Base-by-base conservation (phyloP, 2,113 vertebrate genomes). In the Dipodomys merriami region DNA sequence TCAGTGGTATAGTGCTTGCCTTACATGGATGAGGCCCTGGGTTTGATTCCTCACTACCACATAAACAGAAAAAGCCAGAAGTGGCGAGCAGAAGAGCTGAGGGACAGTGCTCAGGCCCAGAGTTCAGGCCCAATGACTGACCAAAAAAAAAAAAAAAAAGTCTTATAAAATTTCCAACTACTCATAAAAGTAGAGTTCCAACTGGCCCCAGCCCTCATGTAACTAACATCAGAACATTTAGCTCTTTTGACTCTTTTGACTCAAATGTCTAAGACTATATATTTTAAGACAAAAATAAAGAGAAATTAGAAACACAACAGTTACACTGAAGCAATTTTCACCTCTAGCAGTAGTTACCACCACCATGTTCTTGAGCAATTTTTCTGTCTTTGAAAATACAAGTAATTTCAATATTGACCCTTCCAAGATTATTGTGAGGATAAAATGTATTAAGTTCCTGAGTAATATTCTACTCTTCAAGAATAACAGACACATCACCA, bases 101-200 rank as follows among this genome's bases (percentile, higher is more conserved):
- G 39, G 39, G 39, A 39, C 39, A 39, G 39, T 3, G 39, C 39
- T 39, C 39, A 39, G 39, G 35, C 35, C 35, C 35, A 3, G 35
- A 39, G 35, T 39, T 39, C 35, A 39, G 35, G 39, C 39, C 39
- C 39, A 39, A 39, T 39, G 39, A 39, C 39, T 39, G 39, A 39
- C 39, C 39, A 39, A 39, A 39, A 39, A 39, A 39, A 39, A 39
- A 39, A 39, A 53, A 27, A n/a, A 78, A 53, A 49, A 53, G 19
- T 4, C 27, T 67, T 80, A 80, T 76, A 86, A 94, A 86, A 90
- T 83, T 81, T 69, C 30, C 62, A 96, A 73, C 20, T 44, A 72
- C 13, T 73, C 22, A 84, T 67, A 30, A 82, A 93, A 86, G 20
- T 20, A 73, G 16, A 64, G 10, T 49, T 81, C 15, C 39, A 30